Percentiles rank a stretch among this genome's conserved stretches.
Evolutionary conservation across 2,888 invertebrate species (phyloP).

Genomic region (Hydrotaea diabolus): DNA sequence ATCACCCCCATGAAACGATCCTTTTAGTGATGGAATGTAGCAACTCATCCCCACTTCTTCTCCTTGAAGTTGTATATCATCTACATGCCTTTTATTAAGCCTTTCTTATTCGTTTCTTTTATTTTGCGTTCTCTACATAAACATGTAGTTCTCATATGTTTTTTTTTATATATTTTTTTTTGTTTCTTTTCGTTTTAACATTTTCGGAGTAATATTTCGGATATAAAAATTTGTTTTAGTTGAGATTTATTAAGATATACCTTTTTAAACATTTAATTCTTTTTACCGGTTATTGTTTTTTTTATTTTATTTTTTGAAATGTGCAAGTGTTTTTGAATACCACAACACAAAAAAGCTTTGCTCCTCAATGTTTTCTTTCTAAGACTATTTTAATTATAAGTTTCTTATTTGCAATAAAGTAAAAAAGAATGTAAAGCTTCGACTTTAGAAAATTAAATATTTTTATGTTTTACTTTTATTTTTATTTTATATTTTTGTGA

Average conservation of each 20-base stretch:
- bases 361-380: slow-evolving; percentile 22
- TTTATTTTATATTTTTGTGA: slow-evolving; percentile 9
- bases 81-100: background rate
- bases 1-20: slow-evolving; percentile 5
- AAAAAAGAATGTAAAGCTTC: slow-evolving; percentile 18
- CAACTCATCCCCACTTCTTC: background rate
- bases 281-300: slow-evolving; percentile 25
- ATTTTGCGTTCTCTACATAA: background rate
- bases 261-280: slow-evolving; percentile 4
- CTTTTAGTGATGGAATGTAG: background rate
- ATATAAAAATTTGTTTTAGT: no score
- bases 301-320: slow-evolving; percentile 9
- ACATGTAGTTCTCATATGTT: background rate
- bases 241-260: background rate
- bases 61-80: background rate
- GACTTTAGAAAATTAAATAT: slow-evolving; percentile 25
- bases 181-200: background rate
- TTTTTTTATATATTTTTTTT: slow-evolving; percentile 40
- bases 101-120: background rate
- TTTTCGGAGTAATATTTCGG: background rate
- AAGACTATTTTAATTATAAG: slow-evolving; percentile 55
- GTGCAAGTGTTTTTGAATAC: slow-evolving; percentile 33
- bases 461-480: slow-evolving; percentile 29
- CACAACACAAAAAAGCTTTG: slow-evolving; percentile 7
- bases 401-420: slow-evolving; percentile 62